These are phyloP conservation scores for Agrochola circellaris DNA, from an alignment of 2,888 invertebrate species.

Conservation along the genomic window DNA sequence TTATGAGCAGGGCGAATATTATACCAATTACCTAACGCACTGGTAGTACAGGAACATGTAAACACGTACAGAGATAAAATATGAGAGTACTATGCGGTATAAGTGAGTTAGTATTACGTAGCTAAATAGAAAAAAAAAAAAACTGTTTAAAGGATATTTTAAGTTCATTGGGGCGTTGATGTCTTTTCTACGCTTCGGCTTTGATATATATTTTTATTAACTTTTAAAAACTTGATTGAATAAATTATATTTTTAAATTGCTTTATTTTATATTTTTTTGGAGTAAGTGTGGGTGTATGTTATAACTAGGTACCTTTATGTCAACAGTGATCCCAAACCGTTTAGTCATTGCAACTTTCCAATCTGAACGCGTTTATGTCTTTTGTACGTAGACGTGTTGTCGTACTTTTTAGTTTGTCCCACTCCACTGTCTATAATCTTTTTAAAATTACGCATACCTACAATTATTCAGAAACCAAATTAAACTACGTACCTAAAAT, in stretches of 20 bases:
- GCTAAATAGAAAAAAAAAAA: background rate
- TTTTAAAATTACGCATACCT: background rate
- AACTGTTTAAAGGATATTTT: background rate
- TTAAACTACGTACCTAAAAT: too few relatives aligned
- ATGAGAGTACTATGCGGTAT: background rate
- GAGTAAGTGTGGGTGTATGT: background rate
- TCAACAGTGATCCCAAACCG: background rate
- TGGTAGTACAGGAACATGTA: slow-evolving; percentile 13
- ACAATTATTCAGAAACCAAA: background rate
- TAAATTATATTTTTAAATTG: background rate
- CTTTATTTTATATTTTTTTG: background rate
- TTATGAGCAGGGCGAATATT: slow-evolving; percentile 49
- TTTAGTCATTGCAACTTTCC: background rate
- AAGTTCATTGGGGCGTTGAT: background rate
- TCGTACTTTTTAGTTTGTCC: background rate
- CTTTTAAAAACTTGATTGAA: too few relatives aligned
- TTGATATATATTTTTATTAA: background rate
- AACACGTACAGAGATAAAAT: slow-evolving; percentile 29
- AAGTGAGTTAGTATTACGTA: background rate
- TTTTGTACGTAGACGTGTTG: slow-evolving; percentile 9
- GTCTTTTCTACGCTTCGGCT: background rate
- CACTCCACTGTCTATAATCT: background rate
- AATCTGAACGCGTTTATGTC: slow-evolving; percentile 23
- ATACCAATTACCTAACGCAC: slow-evolving; percentile 49
- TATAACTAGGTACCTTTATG: background rate